phyloP scores from a whole-genome alignment of 1,140 invertebrate genomes.

The Semibalanus balanoides region DNA sequence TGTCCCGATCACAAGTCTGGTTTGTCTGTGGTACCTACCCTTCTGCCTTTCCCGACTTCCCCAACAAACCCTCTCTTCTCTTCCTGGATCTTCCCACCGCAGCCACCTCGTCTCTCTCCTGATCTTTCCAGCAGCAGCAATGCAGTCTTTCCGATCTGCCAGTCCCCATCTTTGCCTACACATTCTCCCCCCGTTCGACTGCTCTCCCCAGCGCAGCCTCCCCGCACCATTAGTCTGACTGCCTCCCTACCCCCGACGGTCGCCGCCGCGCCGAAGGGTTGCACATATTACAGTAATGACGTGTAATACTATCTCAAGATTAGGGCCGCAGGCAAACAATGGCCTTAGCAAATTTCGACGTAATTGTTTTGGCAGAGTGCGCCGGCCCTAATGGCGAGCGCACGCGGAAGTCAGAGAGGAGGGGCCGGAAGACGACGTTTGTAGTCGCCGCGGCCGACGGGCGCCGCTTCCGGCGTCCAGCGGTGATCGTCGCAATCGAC shows the following conservation, averaged over 20 bases:
- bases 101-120: too few species aligned
- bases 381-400: background rate
- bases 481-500: background rate
- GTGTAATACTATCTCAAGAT: slow-evolving; percentile 2
- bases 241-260: too few species aligned
- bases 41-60: too few species aligned
- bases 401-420: background rate
- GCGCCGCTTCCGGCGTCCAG: background rate
- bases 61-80: too few species aligned
- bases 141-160: too few species aligned
- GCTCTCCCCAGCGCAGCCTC: background rate
- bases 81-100: too few species aligned
- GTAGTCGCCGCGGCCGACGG: background rate
- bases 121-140: too few species aligned
- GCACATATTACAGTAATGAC: background rate
- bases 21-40: too few species aligned
- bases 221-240: background rate
- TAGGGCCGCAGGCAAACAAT: background rate
- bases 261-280: background rate
- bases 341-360: background rate
- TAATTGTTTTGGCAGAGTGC: background rate
- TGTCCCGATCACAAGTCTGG: too few species aligned
- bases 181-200: background rate
- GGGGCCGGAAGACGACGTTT: background rate
- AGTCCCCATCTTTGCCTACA: too few species aligned